Conservation (phyloP, 2,888 invertebrate species). For the Caprella mutica region DNA sequence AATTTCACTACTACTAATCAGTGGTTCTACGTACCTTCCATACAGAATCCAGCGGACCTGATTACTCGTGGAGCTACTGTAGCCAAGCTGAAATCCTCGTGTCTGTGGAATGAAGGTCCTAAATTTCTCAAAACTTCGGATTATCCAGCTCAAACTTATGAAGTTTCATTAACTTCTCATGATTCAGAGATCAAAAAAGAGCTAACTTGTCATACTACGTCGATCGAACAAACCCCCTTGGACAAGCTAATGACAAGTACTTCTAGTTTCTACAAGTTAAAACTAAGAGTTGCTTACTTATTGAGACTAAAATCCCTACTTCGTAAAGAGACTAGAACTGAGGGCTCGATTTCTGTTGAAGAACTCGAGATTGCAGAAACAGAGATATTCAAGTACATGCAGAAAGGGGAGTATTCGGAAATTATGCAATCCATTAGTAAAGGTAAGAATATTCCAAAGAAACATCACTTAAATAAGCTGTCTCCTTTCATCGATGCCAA, state of each 20-base stretch:
- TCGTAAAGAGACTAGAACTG: not conserved
- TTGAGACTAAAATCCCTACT: not conserved
- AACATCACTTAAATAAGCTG: not conserved
- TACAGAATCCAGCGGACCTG: conserved; percentile 7
- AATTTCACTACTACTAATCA: not conserved
- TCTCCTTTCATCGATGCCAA: not conserved
- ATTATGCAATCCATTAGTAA: no score
- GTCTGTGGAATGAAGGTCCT: conserved; percentile 2
- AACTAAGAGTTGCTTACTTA: not conserved
- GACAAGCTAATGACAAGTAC: no score
- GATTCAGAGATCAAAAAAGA: no score
- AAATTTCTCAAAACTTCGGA: not conserved
- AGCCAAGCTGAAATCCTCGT: not conserved
- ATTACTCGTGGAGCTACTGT: not conserved
- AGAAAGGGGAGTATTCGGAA: not conserved
- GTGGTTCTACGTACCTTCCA: conserved; percentile 7
- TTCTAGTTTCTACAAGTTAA: not conserved
- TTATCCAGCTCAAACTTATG: not conserved
- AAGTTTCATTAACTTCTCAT: no score
- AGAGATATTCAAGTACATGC: not conserved
- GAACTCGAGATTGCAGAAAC: not conserved
- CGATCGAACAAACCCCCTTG: no score
- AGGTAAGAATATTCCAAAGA: no score
- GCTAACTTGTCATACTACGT: no score
- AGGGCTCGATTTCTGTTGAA: not conserved